Base-by-base conservation (phyloP, 2,888 invertebrate species). In the Agelastica alni region DNA sequence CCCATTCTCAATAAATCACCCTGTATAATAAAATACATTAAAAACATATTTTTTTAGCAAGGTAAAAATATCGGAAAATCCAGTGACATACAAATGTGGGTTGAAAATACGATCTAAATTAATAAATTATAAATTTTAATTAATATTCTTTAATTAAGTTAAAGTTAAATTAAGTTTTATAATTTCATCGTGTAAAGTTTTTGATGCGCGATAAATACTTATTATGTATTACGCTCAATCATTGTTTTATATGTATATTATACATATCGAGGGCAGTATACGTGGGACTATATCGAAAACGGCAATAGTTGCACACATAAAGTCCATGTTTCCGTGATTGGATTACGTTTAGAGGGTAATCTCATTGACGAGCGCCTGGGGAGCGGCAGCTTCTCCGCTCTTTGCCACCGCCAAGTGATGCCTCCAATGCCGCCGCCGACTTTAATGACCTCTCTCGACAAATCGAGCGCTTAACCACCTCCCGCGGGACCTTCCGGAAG, bases 291-390 rank as follows among this genome's bases (percentile, higher is more conserved):
- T 39, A 45, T 44, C 44, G 41, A 12, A 26, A 49, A 39, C 49
- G 53, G 53, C 45, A 42, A 46, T 47, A 47, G 53, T 51, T 43
- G 28, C 57, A 31, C 53, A 53, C 28, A 51, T 58, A 55, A 55
- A 55, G 58, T 58, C 56, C 37, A 43, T 53, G 52, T 58, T 53
- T 56, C 53, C 63, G 81, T 83, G 85, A 85, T 85, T 85, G 85
- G 84, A 85, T 85, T 84, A 83, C 83, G 80, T 81, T 77, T 77
- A 78, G 77, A 77, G 77, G 76, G 77, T 77, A 78, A 78, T 78
- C 78, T 77, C 68, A 76, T 76, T 81, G 83, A 85, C 83, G 84
- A 84, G 84, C 77, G 83, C 78, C 84, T 62, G 61, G 83, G 81
- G 83, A 82, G 44, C 43, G 51, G 49, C 37, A 42, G 52, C 48